A percentile compares a stretch with the other conserved stretches of the same genome.
These are phyloP conservation scores for Scopus umbretta DNA, from an alignment of 2,113 vertebrate species.

Conservation along the genomic window DNA sequence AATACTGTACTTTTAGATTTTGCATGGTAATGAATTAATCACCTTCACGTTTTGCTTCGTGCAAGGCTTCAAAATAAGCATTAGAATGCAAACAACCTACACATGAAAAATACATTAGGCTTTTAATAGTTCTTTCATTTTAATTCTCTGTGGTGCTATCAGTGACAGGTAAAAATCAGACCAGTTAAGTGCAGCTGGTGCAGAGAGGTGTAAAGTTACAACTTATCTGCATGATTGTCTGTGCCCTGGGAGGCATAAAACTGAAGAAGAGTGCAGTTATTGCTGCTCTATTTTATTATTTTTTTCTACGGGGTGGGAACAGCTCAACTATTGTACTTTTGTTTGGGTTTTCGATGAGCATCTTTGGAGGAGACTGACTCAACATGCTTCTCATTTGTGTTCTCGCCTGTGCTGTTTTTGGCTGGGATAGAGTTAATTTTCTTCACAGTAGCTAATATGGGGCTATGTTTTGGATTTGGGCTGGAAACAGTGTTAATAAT, in stretches of 20 bases:
- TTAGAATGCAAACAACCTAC: conserved; percentile 31
- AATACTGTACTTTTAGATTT: neutral
- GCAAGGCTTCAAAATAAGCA: conserved; percentile 19
- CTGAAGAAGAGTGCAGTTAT: neutral
- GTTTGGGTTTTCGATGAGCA: neutral
- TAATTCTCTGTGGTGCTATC: conserved; percentile 5
- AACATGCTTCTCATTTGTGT: neutral
- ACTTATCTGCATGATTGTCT: neutral
- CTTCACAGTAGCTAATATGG: no score
- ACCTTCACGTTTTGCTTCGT: neutral
- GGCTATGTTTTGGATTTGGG: no score
- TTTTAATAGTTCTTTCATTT: conserved; percentile 17
- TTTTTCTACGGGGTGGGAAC: neutral
- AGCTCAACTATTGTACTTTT: neutral
- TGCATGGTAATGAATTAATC: neutral
- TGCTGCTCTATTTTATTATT: neutral
- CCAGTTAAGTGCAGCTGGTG: neutral
- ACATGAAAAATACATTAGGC: conserved; percentile 9
- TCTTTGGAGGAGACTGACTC: neutral
- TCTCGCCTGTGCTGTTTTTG: neutral
- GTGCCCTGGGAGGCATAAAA: conserved; percentile 4
- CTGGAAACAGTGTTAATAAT: no score
- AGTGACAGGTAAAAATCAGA: conserved; percentile 40
- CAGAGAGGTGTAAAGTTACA: conserved; percentile 21
- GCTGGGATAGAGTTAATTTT: no score